phyloP scores from a whole-genome alignment of 1,140 invertebrate species.

The Euura lappo region DNA sequence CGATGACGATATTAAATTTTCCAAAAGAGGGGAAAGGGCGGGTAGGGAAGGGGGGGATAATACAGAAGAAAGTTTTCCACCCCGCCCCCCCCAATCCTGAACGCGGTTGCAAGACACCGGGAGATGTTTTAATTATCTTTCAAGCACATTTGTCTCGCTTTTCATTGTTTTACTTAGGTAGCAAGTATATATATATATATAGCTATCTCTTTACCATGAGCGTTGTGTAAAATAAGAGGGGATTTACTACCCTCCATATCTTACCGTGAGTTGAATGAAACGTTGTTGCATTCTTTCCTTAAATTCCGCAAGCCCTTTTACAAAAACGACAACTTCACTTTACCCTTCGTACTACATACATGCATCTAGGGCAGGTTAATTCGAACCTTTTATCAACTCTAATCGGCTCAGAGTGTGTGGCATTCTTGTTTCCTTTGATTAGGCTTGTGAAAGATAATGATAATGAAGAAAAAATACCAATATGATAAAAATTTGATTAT shows the following conservation, averaged over 20 bases:
- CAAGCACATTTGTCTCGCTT: slow-evolving; percentile 28
- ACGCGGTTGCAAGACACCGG: neutral
- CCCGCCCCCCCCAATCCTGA: neutral
- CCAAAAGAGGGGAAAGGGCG: slow-evolving; percentile 3
- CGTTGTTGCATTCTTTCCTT: slow-evolving; percentile 10
- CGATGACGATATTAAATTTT: too few relatives aligned
- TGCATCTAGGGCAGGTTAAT: too few relatives aligned
- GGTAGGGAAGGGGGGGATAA: slow-evolving; percentile 7
- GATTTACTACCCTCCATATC: slow-evolving; percentile 27
- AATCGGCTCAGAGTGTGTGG: too few relatives aligned
- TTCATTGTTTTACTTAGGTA: slow-evolving; percentile 26
- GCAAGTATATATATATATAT: slow-evolving; percentile 3
- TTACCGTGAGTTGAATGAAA: slow-evolving; percentile 23
- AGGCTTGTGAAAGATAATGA: too few relatives aligned
- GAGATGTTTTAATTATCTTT: slow-evolving; percentile 50
- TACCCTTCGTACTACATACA: too few relatives aligned
- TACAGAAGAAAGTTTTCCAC: neutral
- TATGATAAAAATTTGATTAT: too few relatives aligned
- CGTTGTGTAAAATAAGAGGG: slow-evolving; percentile 15
- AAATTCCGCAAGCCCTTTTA: neutral
- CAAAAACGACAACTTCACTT: too few relatives aligned
- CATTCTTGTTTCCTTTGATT: too few relatives aligned
- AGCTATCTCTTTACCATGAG: neutral
- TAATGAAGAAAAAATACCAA: too few relatives aligned
- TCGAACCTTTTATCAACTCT: too few relatives aligned